Evolutionary conservation across 2,888 invertebrate species (phyloP).

Genomic region (Exocentrus adspersus): DNA sequence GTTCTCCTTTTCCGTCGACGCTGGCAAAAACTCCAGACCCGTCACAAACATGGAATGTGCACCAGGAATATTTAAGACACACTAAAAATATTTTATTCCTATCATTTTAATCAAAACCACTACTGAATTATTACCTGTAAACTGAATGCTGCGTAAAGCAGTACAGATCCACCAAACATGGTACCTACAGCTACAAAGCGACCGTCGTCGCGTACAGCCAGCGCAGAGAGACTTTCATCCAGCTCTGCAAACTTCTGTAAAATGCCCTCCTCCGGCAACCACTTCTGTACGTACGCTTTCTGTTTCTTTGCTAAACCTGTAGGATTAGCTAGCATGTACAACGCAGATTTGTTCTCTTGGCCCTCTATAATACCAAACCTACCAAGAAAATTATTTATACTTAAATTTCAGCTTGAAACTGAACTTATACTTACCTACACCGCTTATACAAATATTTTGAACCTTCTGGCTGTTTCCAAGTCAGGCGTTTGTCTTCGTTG

Average conservation of each 20-base stretch:
- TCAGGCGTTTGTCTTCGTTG: conserved; percentile 74
- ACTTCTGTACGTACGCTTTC: conserved; percentile 80
- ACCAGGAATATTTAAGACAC: conserved; percentile 81
- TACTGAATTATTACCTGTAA: conserved; percentile 71
- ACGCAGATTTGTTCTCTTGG: conserved; percentile 70
- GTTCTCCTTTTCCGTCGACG: conserved; percentile 76
- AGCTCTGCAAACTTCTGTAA: conserved; percentile 70
- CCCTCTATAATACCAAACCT: conserved; percentile 80
- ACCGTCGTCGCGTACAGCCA: conserved; percentile 92
- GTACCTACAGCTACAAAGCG: conserved; percentile 92
- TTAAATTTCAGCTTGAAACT: neutral
- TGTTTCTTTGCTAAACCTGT: conserved; percentile 76
- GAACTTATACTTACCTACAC: conserved; percentile 70
- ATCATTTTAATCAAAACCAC: neutral
- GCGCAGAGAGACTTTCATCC: conserved; percentile 82
- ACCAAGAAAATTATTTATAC: conserved; percentile 18
- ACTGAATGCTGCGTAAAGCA: conserved; percentile 91
- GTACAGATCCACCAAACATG: conserved; percentile 92
- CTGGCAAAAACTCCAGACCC: conserved; percentile 91
- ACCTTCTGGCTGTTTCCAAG: conserved; percentile 80
- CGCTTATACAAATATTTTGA: conserved; percentile 85
- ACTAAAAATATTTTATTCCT: conserved; percentile 64
- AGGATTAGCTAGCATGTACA: conserved; percentile 87
- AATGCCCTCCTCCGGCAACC: conserved; percentile 72
- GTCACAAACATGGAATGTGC: conserved; percentile 98